Conservation (phyloP, 2,113 vertebrate species). For the Catharus fuscescens region DNA sequence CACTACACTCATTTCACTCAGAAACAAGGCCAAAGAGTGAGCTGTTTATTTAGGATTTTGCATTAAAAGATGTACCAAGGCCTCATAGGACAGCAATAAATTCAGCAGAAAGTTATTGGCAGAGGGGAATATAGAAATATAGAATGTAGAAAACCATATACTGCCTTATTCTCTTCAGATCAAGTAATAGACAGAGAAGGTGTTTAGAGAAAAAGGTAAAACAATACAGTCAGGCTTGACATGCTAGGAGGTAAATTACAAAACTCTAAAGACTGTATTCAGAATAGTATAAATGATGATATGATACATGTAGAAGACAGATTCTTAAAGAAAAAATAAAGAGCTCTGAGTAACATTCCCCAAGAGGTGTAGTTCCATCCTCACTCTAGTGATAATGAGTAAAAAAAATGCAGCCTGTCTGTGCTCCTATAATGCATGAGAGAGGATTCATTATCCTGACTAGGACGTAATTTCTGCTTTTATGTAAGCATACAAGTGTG, state of each 20-base stretch:
- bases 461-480: background rate
- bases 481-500: background rate
- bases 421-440: background rate
- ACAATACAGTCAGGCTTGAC: background rate
- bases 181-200: background rate
- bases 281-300: background rate
- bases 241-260: background rate
- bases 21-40: background rate
- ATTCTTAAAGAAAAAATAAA: background rate
- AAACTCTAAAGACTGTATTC: background rate
- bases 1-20: background rate
- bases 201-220: background rate
- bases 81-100: background rate
- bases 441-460: background rate
- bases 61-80: background rate
- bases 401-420: background rate
- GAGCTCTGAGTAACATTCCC: background rate
- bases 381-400: background rate
- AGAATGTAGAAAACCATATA: background rate
- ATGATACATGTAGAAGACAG: accelerated
- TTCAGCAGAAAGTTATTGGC: background rate
- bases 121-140: background rate
- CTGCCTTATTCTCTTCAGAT: background rate
- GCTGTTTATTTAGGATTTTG: background rate
- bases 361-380: background rate